These are phyloP conservation scores for Melitaea athalia DNA, from an alignment of 2,888 invertebrate genomes.

Conservation along the genomic window DNA sequence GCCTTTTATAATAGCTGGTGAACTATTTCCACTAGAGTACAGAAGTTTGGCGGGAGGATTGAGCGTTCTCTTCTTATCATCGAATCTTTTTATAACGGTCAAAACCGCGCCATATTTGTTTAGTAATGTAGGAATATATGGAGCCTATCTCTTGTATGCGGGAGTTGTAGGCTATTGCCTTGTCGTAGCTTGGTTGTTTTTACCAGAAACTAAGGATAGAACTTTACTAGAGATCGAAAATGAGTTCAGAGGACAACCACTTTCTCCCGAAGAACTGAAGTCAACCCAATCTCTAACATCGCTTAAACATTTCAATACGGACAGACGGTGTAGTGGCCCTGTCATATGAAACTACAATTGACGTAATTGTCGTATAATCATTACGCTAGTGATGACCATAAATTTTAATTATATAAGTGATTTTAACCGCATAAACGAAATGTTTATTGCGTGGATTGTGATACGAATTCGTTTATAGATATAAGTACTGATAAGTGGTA, in stretches of 20 bases:
- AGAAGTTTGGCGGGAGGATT: conserved; percentile 81
- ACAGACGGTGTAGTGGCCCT: conserved; percentile 52
- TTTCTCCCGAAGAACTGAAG: conserved; percentile 52
- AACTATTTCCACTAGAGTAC: conserved; percentile 84
- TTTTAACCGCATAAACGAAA: not conserved
- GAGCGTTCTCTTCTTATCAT: conserved; percentile 59
- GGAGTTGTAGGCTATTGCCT: conserved; percentile 57
- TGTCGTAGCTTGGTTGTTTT: conserved; percentile 52
- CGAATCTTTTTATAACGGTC: conserved; percentile 60
- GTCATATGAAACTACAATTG: conserved; percentile 36
- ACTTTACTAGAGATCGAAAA: conserved; percentile 70
- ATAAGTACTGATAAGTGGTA: conserved; percentile 9
- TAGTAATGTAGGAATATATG: conserved; percentile 53
- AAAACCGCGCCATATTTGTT: conserved; percentile 62
- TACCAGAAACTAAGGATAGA: conserved; percentile 70
- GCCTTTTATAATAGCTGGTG: conserved; percentile 87
- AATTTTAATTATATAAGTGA: not conserved
- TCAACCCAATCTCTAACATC: conserved; percentile 52
- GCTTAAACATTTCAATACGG: conserved; percentile 45
- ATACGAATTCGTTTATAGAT: conserved; percentile 1
- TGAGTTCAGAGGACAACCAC: conserved; percentile 61
- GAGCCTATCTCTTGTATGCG: conserved; percentile 58
- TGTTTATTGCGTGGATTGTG: not conserved
- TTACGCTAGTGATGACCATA: not conserved
- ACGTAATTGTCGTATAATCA: not conserved